Conservation (phyloP, 2,113 vertebrate genomes). For the Odontesthes bonariensis region DNA sequence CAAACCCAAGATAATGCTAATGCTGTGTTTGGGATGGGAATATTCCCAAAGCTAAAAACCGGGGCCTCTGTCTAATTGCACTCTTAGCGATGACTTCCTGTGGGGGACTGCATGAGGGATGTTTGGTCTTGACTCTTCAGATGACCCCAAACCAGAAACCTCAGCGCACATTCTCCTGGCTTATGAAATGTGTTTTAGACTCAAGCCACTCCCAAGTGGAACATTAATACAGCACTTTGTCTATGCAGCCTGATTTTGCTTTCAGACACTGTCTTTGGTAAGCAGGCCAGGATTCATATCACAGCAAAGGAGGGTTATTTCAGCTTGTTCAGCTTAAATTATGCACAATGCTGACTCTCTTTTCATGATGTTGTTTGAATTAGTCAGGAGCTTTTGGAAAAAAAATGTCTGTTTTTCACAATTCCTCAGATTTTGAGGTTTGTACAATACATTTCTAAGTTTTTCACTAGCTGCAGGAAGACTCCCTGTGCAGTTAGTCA, state of each 20-base stretch:
- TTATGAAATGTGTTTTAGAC: conserved; percentile 80
- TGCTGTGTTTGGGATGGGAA: conserved; percentile 20
- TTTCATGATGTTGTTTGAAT: conserved; percentile 26
- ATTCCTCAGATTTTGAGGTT: conserved; percentile 21
- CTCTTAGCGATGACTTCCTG: conserved; percentile 77
- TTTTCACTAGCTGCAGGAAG: conserved; percentile 28
- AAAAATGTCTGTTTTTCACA: conserved; percentile 4
- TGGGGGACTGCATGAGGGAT: conserved; percentile 71
- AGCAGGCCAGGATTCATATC: conserved; percentile 44
- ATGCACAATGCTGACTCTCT: conserved; percentile 14
- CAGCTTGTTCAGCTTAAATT: conserved; percentile 37
- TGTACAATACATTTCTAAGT: conserved; percentile 7
- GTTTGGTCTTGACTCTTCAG: conserved; percentile 80
- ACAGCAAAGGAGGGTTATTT: conserved; percentile 36
- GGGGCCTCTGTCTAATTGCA: conserved; percentile 46
- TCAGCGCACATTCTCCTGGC: conserved; percentile 76
- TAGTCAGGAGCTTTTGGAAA: conserved; percentile 6
- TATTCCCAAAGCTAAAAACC: conserved; percentile 1
- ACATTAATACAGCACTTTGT: conserved; percentile 65
- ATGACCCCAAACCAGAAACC: conserved; percentile 81
- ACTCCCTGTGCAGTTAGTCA: conserved; percentile 46
- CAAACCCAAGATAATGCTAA: conserved; percentile 8
- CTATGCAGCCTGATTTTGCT: conserved; percentile 60
- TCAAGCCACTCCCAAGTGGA: conserved; percentile 74
- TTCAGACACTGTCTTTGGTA: conserved; percentile 51